Evolutionary conservation across 2,113 vertebrate genomes (phyloP).

Genomic region (Pomatorhinus ruficollis): DNA sequence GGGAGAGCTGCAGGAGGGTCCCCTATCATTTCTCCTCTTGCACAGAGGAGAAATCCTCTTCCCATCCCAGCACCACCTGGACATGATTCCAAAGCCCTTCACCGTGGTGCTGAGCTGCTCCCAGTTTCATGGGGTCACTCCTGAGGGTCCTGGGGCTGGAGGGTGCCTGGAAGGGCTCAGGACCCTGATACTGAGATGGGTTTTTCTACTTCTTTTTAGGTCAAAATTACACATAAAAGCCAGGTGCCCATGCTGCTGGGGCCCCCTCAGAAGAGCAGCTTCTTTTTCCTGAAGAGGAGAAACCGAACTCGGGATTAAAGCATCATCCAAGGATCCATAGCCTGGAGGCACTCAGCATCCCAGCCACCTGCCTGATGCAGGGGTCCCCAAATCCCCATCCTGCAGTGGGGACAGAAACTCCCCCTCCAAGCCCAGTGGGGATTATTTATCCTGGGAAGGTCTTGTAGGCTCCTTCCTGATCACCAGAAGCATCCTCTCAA

Average conservation of each 20-base stretch:
- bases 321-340: not conserved
- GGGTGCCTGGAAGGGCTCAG: not conserved
- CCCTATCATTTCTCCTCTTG: not conserved
- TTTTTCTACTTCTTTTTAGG: conserved; percentile 71
- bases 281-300: conserved; percentile 89
- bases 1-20: not conserved
- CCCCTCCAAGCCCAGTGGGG: not conserved
- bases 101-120: accelerated
- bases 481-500: not conserved
- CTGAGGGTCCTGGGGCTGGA: not conserved
- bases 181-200: not conserved
- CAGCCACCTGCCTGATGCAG: not conserved
- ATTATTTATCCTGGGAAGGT: not conserved
- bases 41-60: not conserved
- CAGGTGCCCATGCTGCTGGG: conserved; percentile 94
- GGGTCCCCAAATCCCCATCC: not conserved
- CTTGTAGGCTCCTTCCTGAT: not conserved
- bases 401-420: not conserved
- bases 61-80: not conserved
- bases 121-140: accelerated
- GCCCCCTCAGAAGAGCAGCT: conserved; percentile 89
- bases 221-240: conserved; percentile 94
- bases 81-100: not conserved
- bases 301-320: conserved; percentile 84
- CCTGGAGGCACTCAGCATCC: not conserved